Conservation (phyloP, 2,113 vertebrate species). For the Piprites chloris region DNA sequence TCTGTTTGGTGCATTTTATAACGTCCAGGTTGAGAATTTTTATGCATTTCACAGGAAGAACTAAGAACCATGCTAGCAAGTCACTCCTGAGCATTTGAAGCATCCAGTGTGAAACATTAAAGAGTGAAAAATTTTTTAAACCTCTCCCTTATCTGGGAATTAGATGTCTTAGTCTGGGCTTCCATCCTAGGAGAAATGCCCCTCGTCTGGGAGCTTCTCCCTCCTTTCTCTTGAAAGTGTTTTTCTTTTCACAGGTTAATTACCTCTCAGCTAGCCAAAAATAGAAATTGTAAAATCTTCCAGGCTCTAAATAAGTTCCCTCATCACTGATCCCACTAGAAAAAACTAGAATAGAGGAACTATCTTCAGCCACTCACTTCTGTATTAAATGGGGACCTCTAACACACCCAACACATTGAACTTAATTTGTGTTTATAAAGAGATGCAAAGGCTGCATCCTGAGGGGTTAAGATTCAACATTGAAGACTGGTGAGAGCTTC, state of each 20-base stretch:
- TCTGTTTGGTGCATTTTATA: background rate
- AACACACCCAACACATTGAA: background rate
- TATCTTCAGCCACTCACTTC: background rate
- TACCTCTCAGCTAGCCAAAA: background rate
- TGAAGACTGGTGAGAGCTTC: background rate
- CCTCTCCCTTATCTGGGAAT: background rate
- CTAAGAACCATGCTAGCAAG: background rate
- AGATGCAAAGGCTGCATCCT: background rate
- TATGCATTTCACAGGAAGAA: background rate
- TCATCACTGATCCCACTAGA: background rate
- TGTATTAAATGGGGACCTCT: background rate
- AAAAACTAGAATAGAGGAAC: background rate
- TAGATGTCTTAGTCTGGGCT: background rate
- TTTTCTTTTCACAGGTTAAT: background rate
- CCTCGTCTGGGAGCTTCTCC: background rate
- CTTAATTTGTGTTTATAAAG: background rate
- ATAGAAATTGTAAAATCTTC: background rate
- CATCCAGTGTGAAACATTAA: background rate
- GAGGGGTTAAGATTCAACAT: background rate
- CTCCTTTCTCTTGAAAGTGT: background rate
- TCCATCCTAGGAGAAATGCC: background rate
- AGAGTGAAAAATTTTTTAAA: background rate
- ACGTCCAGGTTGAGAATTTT: background rate
- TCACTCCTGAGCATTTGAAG: background rate
- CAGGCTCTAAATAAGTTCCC: background rate